These are phyloP conservation scores for Sandelia bainsii DNA, from an alignment of 2,797 vertebrate genomes.

Conservation along the genomic window DNA sequence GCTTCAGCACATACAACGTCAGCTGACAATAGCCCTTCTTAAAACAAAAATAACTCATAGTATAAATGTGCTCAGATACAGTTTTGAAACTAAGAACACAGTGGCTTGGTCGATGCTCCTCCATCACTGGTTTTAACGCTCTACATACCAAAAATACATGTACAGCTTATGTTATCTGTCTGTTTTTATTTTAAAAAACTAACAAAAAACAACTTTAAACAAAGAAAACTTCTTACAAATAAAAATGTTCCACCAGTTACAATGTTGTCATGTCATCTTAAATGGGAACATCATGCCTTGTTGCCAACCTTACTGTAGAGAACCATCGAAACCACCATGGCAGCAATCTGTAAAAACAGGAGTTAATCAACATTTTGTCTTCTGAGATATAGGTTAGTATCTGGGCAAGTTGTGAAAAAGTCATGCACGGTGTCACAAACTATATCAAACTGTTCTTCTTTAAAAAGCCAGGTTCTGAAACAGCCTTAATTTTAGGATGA, in stretches of 20 bases:
- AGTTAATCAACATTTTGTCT: conserved; percentile 3
- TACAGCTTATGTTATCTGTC: background rate
- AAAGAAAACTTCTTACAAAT: background rate
- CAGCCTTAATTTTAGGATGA: too few relatives aligned
- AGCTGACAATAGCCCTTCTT: background rate
- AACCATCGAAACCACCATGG: conserved; percentile 82
- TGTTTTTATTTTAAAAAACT: background rate
- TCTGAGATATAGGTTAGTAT: too few relatives aligned
- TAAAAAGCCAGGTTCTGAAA: too few relatives aligned
- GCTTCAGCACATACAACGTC: conserved; percentile 35
- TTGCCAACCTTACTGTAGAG: conserved; percentile 69
- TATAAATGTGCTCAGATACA: conserved; percentile 19
- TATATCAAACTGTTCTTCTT: too few relatives aligned
- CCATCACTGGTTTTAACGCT: background rate
- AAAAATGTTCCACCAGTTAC: conserved; percentile 4
- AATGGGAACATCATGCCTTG: conserved; percentile 8
- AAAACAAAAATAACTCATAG: conserved; percentile 59
- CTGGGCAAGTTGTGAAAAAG: background rate
- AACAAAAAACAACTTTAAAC: background rate
- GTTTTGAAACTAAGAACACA: conserved; percentile 8
- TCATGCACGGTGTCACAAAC: too few relatives aligned
- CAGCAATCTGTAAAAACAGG: conserved; percentile 75
- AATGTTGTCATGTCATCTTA: background rate
- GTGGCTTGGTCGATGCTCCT: background rate
- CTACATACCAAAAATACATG: background rate